Evolutionary conservation across 2,113 vertebrate species (phyloP).

Genomic region (Ursus arctos): DNA sequence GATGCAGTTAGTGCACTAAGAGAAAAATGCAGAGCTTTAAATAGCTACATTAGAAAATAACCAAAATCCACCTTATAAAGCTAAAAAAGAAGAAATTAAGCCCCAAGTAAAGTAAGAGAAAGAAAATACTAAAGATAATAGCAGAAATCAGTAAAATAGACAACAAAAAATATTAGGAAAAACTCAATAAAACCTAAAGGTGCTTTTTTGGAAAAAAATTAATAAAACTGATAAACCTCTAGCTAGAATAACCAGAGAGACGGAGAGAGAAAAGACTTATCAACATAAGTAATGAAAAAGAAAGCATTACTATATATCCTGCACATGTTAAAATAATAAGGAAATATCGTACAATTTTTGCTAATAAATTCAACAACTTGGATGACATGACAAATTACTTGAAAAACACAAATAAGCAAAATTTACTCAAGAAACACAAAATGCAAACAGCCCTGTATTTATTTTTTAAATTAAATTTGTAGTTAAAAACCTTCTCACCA

Average conservation of each 20-base stretch:
- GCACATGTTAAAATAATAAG: not conserved
- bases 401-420: not conserved
- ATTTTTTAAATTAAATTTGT: conserved; percentile 5
- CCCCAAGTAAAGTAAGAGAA: not conserved
- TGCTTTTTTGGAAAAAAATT: not conserved
- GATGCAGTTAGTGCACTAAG: not conserved
- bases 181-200: not conserved
- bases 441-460: not conserved
- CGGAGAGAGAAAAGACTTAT: not conserved
- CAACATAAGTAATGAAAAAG: not conserved
- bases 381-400: not conserved
- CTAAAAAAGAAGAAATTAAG: not conserved
- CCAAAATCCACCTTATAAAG: conserved; percentile 19
- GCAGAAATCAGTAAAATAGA: not conserved
- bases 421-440: conserved; percentile 25
- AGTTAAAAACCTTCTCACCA: not conserved
- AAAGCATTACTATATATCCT: not conserved
- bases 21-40: conserved; percentile 13
- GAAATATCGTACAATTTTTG: not conserved
- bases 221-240: not conserved
- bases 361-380: not conserved
- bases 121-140: not conserved
- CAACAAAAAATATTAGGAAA: not conserved
- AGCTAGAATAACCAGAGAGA: not conserved
- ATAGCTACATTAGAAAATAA: not conserved